A percentile compares a stretch with the other conserved stretches of the same genome.
These are phyloP conservation scores for Drosophila sturtevanti DNA, from an alignment of 1,140 invertebrate genomes.

Conservation along the genomic window DNA sequence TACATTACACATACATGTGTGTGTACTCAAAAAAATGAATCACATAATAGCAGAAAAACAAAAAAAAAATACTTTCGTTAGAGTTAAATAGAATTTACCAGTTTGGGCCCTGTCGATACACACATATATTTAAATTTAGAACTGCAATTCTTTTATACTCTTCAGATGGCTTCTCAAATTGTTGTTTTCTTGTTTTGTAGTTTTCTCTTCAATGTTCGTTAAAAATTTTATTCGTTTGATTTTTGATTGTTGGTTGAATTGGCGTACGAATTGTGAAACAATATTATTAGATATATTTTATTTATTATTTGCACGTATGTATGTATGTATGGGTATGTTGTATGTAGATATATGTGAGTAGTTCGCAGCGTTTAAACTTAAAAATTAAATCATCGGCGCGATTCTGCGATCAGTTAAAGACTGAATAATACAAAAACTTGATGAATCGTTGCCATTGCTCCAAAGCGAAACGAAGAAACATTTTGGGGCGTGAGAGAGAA, in stretches of 20 bases:
- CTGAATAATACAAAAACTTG: constrained; percentile 52
- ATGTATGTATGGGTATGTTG: constrained; percentile 54
- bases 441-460: constrained; percentile 59
- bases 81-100: constrained; percentile 38
- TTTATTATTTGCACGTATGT: constrained; percentile 28
- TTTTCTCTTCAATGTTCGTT: constrained; percentile 2
- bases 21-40: constrained; percentile 43
- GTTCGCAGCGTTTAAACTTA: constrained; percentile 66
- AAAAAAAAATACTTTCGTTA: constrained; percentile 21
- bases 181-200: background rate
- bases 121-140: constrained; percentile 20
- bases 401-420: constrained; percentile 74
- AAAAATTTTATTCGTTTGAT: constrained; percentile 10
- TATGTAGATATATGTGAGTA: constrained; percentile 53
- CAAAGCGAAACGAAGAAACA: constrained; percentile 27
- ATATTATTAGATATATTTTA: constrained; percentile 9
- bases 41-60: constrained; percentile 44
- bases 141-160: background rate
- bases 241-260: constrained; percentile 3
- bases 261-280: background rate
- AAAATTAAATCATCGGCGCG: constrained; percentile 81
- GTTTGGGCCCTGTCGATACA: constrained; percentile 20
- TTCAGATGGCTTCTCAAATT: background rate
- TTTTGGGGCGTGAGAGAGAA: constrained; percentile 1
- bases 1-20: constrained; percentile 13